Percentiles rank a stretch among this genome's conserved stretches.
Evolutionary conservation across 2,113 vertebrate genomes (phyloP).

Genomic region (Prinia subflava): DNA sequence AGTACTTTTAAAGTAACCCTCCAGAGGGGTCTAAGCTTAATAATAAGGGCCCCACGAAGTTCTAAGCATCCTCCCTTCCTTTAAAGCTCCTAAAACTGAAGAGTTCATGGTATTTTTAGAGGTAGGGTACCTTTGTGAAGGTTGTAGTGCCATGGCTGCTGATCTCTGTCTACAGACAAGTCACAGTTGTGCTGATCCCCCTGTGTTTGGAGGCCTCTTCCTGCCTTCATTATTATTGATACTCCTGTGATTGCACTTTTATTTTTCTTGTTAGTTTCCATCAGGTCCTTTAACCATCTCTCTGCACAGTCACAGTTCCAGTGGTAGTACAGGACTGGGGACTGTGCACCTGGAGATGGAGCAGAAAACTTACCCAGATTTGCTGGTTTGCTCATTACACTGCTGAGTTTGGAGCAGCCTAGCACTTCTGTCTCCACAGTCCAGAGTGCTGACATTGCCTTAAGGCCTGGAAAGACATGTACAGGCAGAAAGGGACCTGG

Average conservation of each 20-base stretch:
- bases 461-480: neutral
- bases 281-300: neutral
- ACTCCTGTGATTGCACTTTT: neutral
- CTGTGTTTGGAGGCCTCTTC: neutral
- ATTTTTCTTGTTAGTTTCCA: neutral
- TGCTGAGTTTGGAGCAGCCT: neutral
- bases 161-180: neutral
- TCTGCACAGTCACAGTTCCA: neutral
- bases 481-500: neutral
- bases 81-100: neutral
- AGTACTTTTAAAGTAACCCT: neutral
- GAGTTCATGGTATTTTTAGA: neutral
- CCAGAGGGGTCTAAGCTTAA: neutral
- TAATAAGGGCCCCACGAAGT: neutral
- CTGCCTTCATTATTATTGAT: neutral
- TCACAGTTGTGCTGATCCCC: too few relatives aligned
- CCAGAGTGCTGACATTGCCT: neutral
- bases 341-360: neutral
- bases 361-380: neutral
- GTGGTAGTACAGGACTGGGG: neutral
- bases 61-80: rapidly evolving
- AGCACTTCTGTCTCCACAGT: neutral
- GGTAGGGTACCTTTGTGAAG: neutral
- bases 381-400: neutral
- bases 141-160: neutral